Conservation (phyloP, 1,140 invertebrate species). For the Arctopsyche grandis region DNA sequence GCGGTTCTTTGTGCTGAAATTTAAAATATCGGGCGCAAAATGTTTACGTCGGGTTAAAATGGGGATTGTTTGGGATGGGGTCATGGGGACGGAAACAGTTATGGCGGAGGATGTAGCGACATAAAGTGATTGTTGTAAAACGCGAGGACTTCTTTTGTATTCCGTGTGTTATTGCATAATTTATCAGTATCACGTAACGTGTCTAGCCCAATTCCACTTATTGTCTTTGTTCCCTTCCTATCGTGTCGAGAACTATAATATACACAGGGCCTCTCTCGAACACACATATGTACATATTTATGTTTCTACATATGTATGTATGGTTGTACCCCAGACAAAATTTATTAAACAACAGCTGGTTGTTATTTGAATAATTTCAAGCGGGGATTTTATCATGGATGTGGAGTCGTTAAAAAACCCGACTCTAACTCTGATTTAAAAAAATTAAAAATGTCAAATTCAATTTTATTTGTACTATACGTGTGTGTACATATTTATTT, state of each 20-base stretch:
- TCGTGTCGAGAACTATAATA: background rate
- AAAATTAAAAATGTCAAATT: no score
- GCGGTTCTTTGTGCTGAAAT: background rate
- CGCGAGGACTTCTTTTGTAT: background rate
- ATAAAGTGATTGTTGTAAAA: background rate
- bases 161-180: conserved; percentile 4
- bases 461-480: no score
- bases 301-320: background rate
- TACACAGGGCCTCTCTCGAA: background rate
- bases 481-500: no score
- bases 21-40: background rate
- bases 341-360: no score
- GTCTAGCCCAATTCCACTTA: background rate
- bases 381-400: no score
- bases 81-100: no score
- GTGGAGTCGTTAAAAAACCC: no score
- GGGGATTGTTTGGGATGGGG: no score
- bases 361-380: no score
- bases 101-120: background rate
- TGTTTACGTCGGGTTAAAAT: background rate
- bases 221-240: conserved; percentile 2
- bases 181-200: conserved; percentile 6
- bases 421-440: no score
- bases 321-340: background rate
- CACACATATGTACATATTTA: background rate